A percentile compares a stretch with the other conserved stretches of the same genome.
Conservation (phyloP, 2,888 invertebrate genomes). For the Parasteatoda lunata region DNA sequence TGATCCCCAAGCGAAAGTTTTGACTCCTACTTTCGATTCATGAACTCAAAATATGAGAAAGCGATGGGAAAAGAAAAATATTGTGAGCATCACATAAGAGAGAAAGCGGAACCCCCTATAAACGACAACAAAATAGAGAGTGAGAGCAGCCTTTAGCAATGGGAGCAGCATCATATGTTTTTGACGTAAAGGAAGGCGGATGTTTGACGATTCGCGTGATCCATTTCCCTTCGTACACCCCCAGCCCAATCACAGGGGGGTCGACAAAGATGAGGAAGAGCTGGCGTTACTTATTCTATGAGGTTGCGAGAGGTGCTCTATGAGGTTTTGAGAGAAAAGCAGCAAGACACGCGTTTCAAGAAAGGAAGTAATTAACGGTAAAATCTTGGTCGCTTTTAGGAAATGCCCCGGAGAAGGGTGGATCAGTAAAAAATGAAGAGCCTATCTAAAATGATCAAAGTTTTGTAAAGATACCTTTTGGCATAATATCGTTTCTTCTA, state of each 20-base stretch:
- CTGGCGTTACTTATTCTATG: slow-evolving; percentile 9
- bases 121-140: not conserved
- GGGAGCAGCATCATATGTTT: slow-evolving; percentile 58
- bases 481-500: not conserved
- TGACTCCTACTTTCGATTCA: too few species aligned
- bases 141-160: not conserved
- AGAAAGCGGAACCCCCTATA: too few species aligned
- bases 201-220: slow-evolving; percentile 63
- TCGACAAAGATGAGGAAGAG: not conserved
- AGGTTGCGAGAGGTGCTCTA: not conserved
- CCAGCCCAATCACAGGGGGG: not conserved
- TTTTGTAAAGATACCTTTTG: not conserved
- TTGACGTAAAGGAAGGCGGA: slow-evolving; percentile 52
- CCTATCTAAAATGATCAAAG: slow-evolving; percentile 2
- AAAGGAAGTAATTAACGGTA: not conserved
- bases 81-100: too few species aligned
- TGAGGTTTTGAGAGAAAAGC: not conserved
- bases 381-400: not conserved
- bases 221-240: slow-evolving; percentile 5
- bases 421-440: not conserved
- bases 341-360: not conserved
- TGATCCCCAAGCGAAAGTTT: too few species aligned
- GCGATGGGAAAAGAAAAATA: too few species aligned
- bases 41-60: too few species aligned
- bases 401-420: not conserved